These are phyloP conservation scores for Drosophila melanosoma DNA, from an alignment of 2,888 invertebrate species.

Conservation along the genomic window DNA sequence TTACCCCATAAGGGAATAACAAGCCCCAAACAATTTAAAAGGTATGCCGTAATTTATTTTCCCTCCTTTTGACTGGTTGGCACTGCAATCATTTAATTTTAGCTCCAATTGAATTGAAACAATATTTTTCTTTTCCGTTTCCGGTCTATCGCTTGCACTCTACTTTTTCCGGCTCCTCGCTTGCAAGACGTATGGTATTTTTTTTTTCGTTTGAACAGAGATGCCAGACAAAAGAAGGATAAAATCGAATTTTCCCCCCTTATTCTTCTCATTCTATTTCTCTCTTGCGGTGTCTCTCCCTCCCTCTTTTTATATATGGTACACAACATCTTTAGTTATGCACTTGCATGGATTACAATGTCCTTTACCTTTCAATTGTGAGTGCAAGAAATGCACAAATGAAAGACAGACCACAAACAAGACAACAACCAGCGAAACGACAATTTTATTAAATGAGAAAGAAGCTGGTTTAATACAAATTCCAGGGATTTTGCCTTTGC, in stretches of 20 bases:
- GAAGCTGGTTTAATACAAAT: conserved; percentile 46
- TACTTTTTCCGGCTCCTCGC: conserved; percentile 28
- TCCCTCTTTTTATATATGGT: background rate
- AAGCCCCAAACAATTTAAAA: background rate
- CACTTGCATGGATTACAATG: conserved; percentile 37
- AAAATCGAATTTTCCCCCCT: conserved; percentile 33
- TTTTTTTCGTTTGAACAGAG: conserved; percentile 42
- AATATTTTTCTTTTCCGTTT: conserved; percentile 82
- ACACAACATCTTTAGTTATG: conserved; percentile 28
- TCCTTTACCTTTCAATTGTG: conserved; percentile 47
- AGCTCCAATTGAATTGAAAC: conserved; percentile 82
- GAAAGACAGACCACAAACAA: conserved; percentile 49
- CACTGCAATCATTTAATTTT: conserved; percentile 77
- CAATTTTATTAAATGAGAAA: conserved; percentile 52
- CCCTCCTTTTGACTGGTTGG: conserved; percentile 47
- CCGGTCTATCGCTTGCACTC: conserved; percentile 66
- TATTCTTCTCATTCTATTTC: background rate
- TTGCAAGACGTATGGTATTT: conserved; percentile 22
- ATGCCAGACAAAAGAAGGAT: conserved; percentile 14
- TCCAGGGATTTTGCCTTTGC: conserved; percentile 29
- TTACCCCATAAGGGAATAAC: background rate
- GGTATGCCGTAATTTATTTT: conserved; percentile 6
- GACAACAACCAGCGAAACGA: conserved; percentile 29
- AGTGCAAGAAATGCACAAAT: conserved; percentile 49
- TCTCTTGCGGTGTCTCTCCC: background rate